These are phyloP conservation scores for Anoplopoma fimbria DNA, from an alignment of 2,113 vertebrate species.

Conservation along the genomic window DNA sequence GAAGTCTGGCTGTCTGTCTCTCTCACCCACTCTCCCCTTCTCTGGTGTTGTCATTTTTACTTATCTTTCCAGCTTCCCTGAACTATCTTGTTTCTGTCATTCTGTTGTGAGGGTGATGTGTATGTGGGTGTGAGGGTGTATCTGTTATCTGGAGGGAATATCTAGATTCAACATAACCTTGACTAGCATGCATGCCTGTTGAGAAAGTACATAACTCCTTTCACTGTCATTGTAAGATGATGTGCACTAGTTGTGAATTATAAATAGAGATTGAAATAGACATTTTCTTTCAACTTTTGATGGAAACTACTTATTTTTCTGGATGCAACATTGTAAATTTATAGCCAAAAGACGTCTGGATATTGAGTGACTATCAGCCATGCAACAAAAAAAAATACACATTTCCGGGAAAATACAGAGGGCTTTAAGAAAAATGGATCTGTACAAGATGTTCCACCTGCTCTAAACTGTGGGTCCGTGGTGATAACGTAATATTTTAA, in stretches of 20 bases:
- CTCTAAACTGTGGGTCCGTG: neutral
- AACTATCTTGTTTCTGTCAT: slow-evolving; percentile 68
- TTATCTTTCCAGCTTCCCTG: slow-evolving; percentile 59
- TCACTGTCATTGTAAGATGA: slow-evolving; percentile 6
- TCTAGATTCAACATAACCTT: slow-evolving; percentile 63
- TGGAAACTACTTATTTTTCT: neutral
- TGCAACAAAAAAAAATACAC: neutral
- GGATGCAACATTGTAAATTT: neutral
- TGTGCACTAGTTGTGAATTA: neutral
- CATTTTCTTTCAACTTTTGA: neutral
- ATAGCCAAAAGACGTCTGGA: neutral
- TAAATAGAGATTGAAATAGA: neutral
- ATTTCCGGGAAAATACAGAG: slow-evolving; percentile 6
- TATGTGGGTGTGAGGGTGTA: slow-evolving; percentile 54
- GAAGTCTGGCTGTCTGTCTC: slow-evolving; percentile 32
- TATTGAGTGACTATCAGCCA: neutral
- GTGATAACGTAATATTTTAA: neutral
- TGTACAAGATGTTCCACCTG: neutral
- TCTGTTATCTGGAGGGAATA: slow-evolving; percentile 63
- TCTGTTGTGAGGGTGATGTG: slow-evolving; percentile 51
- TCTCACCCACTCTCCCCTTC: slow-evolving; percentile 21
- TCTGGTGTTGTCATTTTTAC: slow-evolving; percentile 55
- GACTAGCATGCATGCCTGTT: slow-evolving; percentile 33
- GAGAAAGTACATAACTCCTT: slow-evolving; percentile 23
- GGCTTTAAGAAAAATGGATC: neutral